Conservation (phyloP, 2,888 invertebrate genomes). For the Drosophila seclusa region DNA sequence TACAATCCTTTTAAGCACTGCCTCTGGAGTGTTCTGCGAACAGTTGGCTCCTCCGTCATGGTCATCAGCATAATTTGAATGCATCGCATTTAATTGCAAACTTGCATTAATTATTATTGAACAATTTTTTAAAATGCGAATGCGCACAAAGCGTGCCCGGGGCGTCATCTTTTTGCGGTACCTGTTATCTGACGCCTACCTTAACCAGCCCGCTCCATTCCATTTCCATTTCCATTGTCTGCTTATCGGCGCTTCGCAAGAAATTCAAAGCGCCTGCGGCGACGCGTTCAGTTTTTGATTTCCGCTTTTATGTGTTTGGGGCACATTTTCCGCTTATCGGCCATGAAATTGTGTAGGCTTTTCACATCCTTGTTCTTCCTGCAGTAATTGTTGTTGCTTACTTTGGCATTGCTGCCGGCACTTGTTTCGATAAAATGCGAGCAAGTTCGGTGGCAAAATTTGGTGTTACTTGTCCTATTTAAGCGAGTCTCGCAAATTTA, state of each 20-base stretch:
- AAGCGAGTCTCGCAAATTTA: constrained; percentile 28
- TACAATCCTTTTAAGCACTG: not conserved
- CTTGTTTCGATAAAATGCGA: constrained; percentile 38
- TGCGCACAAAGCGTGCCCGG: constrained; percentile 14
- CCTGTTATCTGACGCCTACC: constrained; percentile 42
- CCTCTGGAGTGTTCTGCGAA: constrained; percentile 22
- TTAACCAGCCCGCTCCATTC: not conserved
- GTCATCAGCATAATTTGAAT: constrained; percentile 73
- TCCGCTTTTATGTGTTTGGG: constrained; percentile 41
- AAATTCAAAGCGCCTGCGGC: constrained; percentile 68
- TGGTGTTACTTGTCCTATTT: constrained; percentile 14
- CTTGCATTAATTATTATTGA: constrained; percentile 79
- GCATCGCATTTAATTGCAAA: constrained; percentile 77
- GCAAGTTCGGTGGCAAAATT: constrained; percentile 4
- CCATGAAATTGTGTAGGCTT: constrained; percentile 48
- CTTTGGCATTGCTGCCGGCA: constrained; percentile 34
- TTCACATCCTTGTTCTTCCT: constrained; percentile 18
- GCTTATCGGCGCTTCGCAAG: constrained; percentile 66
- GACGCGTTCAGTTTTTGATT: constrained; percentile 61
- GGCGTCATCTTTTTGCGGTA: constrained; percentile 40
- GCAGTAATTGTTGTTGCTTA: constrained; percentile 21
- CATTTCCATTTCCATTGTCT: constrained; percentile 42
- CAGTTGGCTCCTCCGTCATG: constrained; percentile 28
- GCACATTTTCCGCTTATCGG: constrained; percentile 55
- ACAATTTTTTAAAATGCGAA: constrained; percentile 47